Percentiles rank a stretch among this genome's conserved stretches.
Conservation (phyloP, 2,797 vertebrate genomes). For the Anolis apletophallus region DNA sequence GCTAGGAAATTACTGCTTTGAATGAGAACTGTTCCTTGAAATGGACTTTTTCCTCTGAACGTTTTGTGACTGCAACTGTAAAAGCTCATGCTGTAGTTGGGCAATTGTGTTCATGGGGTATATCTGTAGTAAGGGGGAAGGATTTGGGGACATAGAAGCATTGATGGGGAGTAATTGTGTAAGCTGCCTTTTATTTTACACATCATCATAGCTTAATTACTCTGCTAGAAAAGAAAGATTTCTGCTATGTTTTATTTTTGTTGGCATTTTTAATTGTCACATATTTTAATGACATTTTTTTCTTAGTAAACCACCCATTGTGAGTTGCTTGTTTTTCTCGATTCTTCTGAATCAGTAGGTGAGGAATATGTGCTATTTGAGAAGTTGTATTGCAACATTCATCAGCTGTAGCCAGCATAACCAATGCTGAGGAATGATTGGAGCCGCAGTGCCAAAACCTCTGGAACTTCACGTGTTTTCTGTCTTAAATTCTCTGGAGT, state of each 20-base stretch:
- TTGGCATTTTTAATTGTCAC: not conserved
- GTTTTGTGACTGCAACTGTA: slow-evolving; percentile 31
- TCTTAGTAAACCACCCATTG: not conserved
- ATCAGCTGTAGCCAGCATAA: not conserved
- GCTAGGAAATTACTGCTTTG: slow-evolving; percentile 54
- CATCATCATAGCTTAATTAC: not conserved
- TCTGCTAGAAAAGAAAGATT: not conserved
- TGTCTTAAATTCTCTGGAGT: not conserved
- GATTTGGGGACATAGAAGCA: not conserved
- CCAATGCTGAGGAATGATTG: not conserved
- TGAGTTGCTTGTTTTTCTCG: not conserved
- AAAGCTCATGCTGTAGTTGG: not conserved
- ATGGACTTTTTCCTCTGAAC: slow-evolving; percentile 19
- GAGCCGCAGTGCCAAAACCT: not conserved
- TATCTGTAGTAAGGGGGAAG: not conserved
- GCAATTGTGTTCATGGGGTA: not conserved
- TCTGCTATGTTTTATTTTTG: not conserved
- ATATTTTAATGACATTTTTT: not conserved
- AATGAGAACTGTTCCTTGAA: slow-evolving; percentile 42
- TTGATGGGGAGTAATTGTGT: not conserved
- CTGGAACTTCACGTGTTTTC: not conserved
- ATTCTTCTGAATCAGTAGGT: not conserved
- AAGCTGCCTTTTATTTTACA: not conserved
- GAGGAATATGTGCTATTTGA: not conserved
- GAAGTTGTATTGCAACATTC: not conserved